These are phyloP conservation scores for Chymomyza amoena DNA, from an alignment of 2,888 invertebrate genomes.

Conservation along the genomic window DNA sequence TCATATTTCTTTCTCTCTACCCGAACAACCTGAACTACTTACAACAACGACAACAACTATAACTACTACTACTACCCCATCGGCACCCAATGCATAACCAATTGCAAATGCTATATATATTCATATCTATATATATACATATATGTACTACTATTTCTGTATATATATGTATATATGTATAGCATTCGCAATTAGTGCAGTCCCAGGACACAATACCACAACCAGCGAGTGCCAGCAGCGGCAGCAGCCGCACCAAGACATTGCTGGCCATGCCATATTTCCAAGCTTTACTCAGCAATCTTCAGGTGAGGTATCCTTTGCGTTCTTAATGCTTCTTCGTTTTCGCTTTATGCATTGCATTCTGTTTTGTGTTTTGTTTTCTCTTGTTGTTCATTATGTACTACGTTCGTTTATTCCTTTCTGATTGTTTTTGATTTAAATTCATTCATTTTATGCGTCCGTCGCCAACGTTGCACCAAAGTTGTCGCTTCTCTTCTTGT, in stretches of 20 bases:
- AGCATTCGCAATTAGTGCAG: constrained; percentile 77
- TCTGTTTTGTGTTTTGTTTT: neutral
- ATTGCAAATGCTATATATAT: neutral
- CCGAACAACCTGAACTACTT: neutral
- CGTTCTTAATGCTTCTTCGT: constrained; percentile 14
- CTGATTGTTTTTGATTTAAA: constrained; percentile 39
- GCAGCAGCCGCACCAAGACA: constrained; percentile 77
- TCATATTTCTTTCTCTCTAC: constrained; percentile 37
- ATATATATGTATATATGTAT: constrained; percentile 4
- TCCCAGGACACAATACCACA: constrained; percentile 77
- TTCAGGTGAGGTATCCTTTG: constrained; percentile 83
- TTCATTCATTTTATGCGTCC: constrained; percentile 29
- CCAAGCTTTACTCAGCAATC: constrained; percentile 84
- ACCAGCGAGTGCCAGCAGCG: constrained; percentile 77
- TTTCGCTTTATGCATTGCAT: constrained; percentile 5
- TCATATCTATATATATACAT: neutral
- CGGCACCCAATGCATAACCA: neutral
- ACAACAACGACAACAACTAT: neutral
- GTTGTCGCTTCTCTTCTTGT: constrained; percentile 15
- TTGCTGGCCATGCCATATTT: constrained; percentile 83
- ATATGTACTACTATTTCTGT: constrained; percentile 4
- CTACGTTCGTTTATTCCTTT: neutral
- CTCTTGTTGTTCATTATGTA: neutral
- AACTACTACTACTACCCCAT: neutral
- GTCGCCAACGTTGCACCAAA: neutral